A percentile compares a stretch with the other conserved stretches of the same genome.
Conservation (phyloP, 1,140 invertebrate genomes). For the honey bee (Apis mellifera) region Amel_HAv3.1 CM009931.2:22162001-22162500, state of each 20-base stretch:
- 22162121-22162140: too few relatives aligned
- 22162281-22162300: conserved; percentile 72
- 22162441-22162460: not conserved
- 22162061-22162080: not conserved
- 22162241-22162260: conserved; percentile 60
- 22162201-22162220: conserved; percentile 69
- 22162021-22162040: conserved; percentile 26
- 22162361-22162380: not conserved
- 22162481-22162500: not conserved
- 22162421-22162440: not conserved
- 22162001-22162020: not conserved
- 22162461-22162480: not conserved
- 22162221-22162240: conserved; percentile 59
- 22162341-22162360: not conserved
- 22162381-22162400: not conserved
- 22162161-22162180: conserved; percentile 40
- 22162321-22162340: conserved; percentile 28
- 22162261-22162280: conserved; percentile 72
- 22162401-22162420: conserved; percentile 18
- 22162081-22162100: not conserved
- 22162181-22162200: conserved; percentile 68
- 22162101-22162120: not conserved
- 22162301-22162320: conserved; percentile 72
- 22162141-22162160: not conserved
- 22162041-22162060: conserved; percentile 1